Evolutionary conservation across 2,888 invertebrate genomes (phyloP), one percentile per base, ranked within the genome.

Genomic region (Drosophila niveifrons): DNA sequence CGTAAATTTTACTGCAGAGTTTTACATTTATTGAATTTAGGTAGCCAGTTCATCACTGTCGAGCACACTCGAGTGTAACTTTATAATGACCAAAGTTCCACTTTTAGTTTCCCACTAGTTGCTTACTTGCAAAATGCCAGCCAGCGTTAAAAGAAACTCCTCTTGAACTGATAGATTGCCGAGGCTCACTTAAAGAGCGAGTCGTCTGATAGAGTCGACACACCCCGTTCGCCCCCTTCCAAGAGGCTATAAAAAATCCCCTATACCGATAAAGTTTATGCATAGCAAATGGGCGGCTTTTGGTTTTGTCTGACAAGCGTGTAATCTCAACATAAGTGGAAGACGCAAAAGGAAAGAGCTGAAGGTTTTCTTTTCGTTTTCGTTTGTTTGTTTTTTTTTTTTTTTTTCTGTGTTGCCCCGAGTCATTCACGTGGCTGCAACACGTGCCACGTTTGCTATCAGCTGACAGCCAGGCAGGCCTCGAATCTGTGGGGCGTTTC

Each of bases 311-410:
- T 82, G 82, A 82, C 88, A 82, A 72, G 80, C 82, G 88, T 82
- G 86, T 82, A 82, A 82, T 88, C 88, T 85, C 71, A 44, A 39
- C 80, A 57, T 71, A 81, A 84, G 72, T 72, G 80, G 65, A 61
- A 71, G 44, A 66, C 36, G 13, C 46, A 61, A 63, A 43, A 41
- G 53, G 43, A 61, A 46, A 53, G 28, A 48, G 29, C 48, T 47
- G 41, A 23, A 23, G 15, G 46, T 36, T 39, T 18, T 7, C 8
- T 7, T 11, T 36, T 47, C 15, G 23, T 23, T 23, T 23, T 23
- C 23, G 23, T 23, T 23, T 23, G 7, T 13, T 57, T 55, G 41
- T 41, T n/a, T 47, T 48, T 23, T 23, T 6, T 13, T 57, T 55
- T 46, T 41, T n/a, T 47, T 48, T 23, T 23, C 23, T 23, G 23